Evolutionary conservation across 2,113 vertebrate genomes (phyloP), one percentile per base, ranked within the genome.

Genomic region (Ceuthmochares aereus): DNA sequence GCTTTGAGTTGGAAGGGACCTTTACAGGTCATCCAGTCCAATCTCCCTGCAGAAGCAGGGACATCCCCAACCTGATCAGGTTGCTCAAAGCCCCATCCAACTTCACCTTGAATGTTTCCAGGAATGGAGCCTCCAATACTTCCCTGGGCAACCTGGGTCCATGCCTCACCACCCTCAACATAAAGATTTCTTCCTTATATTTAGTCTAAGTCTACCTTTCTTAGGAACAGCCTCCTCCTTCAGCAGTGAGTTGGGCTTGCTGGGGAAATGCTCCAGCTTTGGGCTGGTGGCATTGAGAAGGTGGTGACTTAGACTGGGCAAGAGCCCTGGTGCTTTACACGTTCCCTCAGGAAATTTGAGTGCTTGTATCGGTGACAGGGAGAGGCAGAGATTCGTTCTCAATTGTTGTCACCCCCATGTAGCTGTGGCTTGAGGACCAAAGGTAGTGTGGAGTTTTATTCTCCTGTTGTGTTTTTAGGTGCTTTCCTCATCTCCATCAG

Each of bases 351-450:
- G 49, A 81, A 68, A 37, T 10, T 19, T 0, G 1, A 58, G 26
- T 20, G 42, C 15, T 29, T 26, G 9, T 40, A 6, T n/a, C 13
- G 4, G 29, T 2, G 13, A 29, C 0, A 0, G 26, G 34, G 27
- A 58, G 63, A 66, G 72, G 58, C 59, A 81, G 58, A 89, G 45
- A 36, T 62, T 62, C 73, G n/a, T 36, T 45, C 45, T 77, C 40
- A 42, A 40, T 66, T 4, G 0, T 20, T 42, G n/a, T 83, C 45
- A 68, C 58, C 40, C 52, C 32, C 34, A 43, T 14, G 14, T 12
- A 56, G 34, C 77, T 37, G 47, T 42, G 60, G 32, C 21, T 1
- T 5, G 23, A 59, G 52, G 23, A 56, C 32, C 55, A 37, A 68
- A 47, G 37, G 47, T 56, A 81, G 37, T 15, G 11, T 10, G 34